Evolutionary conservation across 2,888 invertebrate species (phyloP).

Genomic region (Drosophila meridiana): DNA sequence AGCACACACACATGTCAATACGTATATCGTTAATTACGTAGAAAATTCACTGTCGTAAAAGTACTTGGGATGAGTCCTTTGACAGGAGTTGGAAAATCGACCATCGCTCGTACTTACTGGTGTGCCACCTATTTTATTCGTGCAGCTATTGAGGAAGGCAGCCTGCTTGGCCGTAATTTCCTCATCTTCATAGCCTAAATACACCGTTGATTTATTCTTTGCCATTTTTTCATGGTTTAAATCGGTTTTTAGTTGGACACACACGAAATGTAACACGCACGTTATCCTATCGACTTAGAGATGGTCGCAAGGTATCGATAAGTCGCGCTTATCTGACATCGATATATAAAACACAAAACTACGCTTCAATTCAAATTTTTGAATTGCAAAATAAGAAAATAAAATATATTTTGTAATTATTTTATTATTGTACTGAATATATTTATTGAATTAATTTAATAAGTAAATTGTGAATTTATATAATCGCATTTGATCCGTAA

Average conservation of each 20-base stretch:
- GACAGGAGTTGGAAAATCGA: conserved; percentile 6
- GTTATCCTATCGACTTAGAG: conserved; percentile 33
- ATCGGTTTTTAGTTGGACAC: conserved; percentile 11
- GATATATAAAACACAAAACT: conserved; percentile 23
- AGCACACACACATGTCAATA: neutral
- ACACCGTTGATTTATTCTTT: conserved; percentile 87
- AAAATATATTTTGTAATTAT: neutral
- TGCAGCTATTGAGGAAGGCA: conserved; percentile 88
- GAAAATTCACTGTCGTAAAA: conserved; percentile 6
- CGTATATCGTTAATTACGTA: neutral
- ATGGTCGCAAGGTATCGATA: conserved; percentile 28
- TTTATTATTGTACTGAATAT: no score
- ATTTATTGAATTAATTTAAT: neutral
- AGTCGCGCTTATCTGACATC: neutral
- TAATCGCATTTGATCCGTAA: neutral
- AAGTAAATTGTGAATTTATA: neutral
- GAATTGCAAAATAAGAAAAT: neutral
- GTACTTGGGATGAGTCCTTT: conserved; percentile 7
- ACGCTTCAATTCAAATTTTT: neutral
- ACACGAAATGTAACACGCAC: conserved; percentile 35
- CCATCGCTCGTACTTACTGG: conserved; percentile 87
- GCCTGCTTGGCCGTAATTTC: conserved; percentile 89
- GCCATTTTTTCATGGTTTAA: conserved; percentile 81
- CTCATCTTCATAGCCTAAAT: conserved; percentile 93
- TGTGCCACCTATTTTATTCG: conserved; percentile 93